Evolutionary conservation across 2,113 vertebrate genomes (phyloP).

Genomic region (Puma concolor): DNA sequence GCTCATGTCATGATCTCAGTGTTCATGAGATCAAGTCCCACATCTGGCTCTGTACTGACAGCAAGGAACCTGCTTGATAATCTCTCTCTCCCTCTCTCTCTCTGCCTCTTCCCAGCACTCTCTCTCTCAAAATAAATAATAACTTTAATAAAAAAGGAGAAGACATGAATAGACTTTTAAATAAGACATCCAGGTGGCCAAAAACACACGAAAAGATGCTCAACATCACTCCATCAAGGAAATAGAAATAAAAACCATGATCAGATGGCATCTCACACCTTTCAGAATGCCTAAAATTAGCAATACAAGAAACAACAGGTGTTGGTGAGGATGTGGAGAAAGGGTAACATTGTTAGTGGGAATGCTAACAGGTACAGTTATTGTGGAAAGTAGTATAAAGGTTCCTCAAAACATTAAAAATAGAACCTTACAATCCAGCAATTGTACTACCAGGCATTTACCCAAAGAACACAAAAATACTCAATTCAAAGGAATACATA

Average conservation of each 20-base stretch:
- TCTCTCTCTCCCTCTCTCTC: too few species aligned
- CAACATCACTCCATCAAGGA: background rate
- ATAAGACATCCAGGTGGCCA: background rate
- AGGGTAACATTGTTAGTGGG: background rate
- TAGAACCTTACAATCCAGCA: background rate
- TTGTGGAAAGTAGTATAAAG: background rate
- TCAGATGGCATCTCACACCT: background rate
- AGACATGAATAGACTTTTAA: background rate
- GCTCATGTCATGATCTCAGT: too few species aligned
- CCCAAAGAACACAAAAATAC: background rate
- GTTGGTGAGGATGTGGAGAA: background rate
- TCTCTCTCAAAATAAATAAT: background rate
- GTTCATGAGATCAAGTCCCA: too few species aligned
- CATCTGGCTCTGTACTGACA: too few species aligned
- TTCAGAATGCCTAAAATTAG: background rate
- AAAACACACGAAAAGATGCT: background rate
- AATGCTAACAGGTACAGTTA: background rate
- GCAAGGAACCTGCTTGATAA: too few species aligned
- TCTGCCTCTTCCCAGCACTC: too few species aligned
- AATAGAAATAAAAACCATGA: background rate
- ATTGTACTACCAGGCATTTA: background rate
- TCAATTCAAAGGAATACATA: background rate
- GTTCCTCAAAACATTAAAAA: background rate
- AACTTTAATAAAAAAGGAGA: background rate
- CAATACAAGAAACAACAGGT: background rate